phyloP scores from a whole-genome alignment of 2,113 vertebrate genomes.

The Agapornis roseicollis region DNA sequence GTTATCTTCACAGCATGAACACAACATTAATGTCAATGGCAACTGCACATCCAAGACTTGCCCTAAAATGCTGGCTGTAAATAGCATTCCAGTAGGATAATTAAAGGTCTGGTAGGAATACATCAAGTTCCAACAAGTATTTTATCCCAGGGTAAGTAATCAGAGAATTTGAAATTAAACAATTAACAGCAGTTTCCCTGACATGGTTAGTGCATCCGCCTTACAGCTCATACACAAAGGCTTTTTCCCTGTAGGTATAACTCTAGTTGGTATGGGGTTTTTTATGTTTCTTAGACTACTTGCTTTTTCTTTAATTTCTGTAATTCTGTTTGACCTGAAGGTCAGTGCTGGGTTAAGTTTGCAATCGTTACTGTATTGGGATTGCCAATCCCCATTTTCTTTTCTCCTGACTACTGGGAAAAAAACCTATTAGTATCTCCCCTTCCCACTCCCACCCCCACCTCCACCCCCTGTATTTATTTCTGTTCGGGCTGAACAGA shows the following conservation, averaged over 20 bases:
- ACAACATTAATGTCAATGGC: slow-evolving; percentile 4
- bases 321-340: not conserved
- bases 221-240: not conserved
- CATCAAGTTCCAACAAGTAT: not conserved
- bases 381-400: not conserved
- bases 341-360: not conserved
- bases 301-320: not conserved
- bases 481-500: not conserved
- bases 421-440: too few species aligned
- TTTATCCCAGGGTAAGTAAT: slow-evolving; percentile 13
- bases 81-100: slow-evolving; percentile 15
- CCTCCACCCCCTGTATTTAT: not conserved
- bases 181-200: not conserved
- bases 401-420: not conserved
- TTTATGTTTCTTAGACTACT: not conserved
- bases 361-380: not conserved
- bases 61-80: slow-evolving; percentile 5
- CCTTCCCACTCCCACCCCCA: not conserved
- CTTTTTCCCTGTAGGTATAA: not conserved
- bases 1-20: not conserved
- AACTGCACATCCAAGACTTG: not conserved
- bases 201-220: not conserved
- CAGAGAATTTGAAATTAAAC: not conserved
- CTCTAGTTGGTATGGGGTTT: not conserved
- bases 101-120: slow-evolving; percentile 13